Base-by-base conservation (phyloP, 1,140 invertebrate species). In the Caenorhabditis briggsae region DNA sequence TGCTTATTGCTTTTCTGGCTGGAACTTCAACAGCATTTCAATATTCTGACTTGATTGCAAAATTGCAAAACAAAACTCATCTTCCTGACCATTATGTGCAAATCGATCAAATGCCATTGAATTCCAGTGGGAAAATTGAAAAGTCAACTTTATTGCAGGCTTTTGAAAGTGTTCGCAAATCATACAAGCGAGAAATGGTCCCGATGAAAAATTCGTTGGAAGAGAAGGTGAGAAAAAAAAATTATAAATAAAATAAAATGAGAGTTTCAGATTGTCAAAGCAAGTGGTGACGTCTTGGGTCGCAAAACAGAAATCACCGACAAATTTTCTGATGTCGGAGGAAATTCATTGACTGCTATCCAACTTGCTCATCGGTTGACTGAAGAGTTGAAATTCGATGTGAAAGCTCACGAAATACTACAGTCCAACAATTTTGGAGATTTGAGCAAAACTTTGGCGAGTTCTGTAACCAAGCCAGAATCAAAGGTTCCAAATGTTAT, bases 111-210 rank as follows among this genome's bases (percentile, higher is more conserved):
- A 74, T 90, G 64, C 89, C 89, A 14, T 16, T 89, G 41, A 90
- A 89, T 78, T 83, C 88, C 1, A 84, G 56, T 78, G 89, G 89
- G 5, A 90, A 90, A 89, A 61, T 89, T 18, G 89, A 90, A 14
- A 89, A 88, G 53, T 6, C 20, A 50, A 7, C 41, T 33, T 33
- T 83, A 11, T 64, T 86, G 43, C 83, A 88, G 78, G 83, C 85
- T 6, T 61, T 33, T 53, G 46, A 87, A 78, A 41, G 18, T 2
- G 23, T 78, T 48, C 43, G 46, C 12, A 78, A 78, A 14, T 78
- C 70, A 20, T 78, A 78, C 53, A 65, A 56, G 16, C n/a, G 64
- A 87, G 78, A 86, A 55, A 85, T 41, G 59, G 48, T 65, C 33
- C 33, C 48, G 59, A 65, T 59, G 43, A 50, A 82, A 46, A 56